A percentile compares a stretch with the other conserved stretches of the same genome.
Evolutionary conservation across 2,797 vertebrate genomes (phyloP).

Genomic region (Lacerta bilineata): DNA sequence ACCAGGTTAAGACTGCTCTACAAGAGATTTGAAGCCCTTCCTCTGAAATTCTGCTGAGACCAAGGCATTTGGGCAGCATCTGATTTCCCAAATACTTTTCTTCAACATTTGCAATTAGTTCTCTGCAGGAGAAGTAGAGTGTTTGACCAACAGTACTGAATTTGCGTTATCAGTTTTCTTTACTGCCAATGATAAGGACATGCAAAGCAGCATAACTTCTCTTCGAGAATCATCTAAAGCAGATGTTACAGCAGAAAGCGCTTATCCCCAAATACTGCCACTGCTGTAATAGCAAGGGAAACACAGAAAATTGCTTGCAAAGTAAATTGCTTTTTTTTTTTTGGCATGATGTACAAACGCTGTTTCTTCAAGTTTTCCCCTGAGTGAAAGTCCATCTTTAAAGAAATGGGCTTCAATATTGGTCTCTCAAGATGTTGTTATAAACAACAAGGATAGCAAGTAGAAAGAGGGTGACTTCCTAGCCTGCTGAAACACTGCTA

Average conservation of each 20-base stretch:
- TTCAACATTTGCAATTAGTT: neutral
- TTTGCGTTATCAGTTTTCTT: conserved; percentile 34
- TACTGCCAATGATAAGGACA: conserved; percentile 37
- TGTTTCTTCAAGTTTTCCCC: conserved; percentile 35
- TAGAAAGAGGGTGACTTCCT: conserved; percentile 41
- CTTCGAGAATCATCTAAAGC: conserved; percentile 44
- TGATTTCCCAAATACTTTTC: neutral
- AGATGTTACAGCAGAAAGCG: conserved; percentile 52
- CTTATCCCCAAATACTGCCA: conserved; percentile 35
- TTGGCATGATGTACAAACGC: neutral
- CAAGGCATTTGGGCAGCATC: neutral
- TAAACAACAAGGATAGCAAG: conserved; percentile 7
- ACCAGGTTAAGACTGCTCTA: neutral
- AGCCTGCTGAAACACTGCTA: conserved; percentile 31
- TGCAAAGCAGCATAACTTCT: conserved; percentile 32
- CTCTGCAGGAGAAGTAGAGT: conserved; percentile 11
- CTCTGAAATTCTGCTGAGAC: neutral
- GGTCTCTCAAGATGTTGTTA: conserved; percentile 26
- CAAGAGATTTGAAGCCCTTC: neutral
- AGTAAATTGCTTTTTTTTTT: conserved; percentile 45
- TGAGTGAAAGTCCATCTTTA: conserved; percentile 34
- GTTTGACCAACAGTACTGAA: conserved; percentile 2
- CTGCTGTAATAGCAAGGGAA: conserved; percentile 42
- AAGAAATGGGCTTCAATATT: conserved; percentile 35
- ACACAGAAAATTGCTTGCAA: conserved; percentile 23